These are phyloP conservation scores for Serilophus lunatus DNA, from an alignment of 2,113 vertebrate species.

Conservation along the genomic window DNA sequence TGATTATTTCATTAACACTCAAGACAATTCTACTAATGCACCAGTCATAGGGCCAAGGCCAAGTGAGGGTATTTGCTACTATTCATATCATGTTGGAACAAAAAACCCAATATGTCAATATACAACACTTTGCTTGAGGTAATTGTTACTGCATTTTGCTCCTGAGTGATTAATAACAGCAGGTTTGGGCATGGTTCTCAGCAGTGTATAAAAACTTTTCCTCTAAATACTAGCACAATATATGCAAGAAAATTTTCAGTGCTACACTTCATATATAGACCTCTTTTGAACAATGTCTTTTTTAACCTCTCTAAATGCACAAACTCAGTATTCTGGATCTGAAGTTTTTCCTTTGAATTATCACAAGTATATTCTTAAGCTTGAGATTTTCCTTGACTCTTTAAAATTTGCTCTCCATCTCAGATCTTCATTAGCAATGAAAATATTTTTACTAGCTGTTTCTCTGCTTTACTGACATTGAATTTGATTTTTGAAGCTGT, in stretches of 20 bases:
- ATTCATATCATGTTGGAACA: neutral
- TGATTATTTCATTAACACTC: neutral
- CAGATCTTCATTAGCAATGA: neutral
- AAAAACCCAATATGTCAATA: neutral
- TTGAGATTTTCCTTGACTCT: neutral
- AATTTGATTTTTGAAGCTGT: conserved; percentile 32
- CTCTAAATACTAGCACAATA: conserved; percentile 28
- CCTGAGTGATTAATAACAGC: conserved; percentile 5
- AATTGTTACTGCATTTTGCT: conserved; percentile 30
- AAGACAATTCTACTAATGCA: neutral
- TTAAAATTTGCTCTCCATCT: neutral
- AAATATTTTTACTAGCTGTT: neutral
- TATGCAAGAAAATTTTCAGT: neutral
- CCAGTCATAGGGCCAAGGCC: neutral
- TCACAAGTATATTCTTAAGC: neutral
- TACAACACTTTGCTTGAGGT: neutral
- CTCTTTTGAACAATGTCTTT: neutral
- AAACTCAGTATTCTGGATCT: neutral
- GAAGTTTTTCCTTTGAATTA: conserved; percentile 4
- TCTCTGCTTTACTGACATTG: neutral
- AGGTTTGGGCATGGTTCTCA: neutral
- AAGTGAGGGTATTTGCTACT: neutral
- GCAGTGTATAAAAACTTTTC: neutral
- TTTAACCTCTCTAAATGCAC: neutral
- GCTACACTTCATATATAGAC: neutral